Conservation (phyloP, 2,113 vertebrate genomes). For the Aix galericulata region DNA sequence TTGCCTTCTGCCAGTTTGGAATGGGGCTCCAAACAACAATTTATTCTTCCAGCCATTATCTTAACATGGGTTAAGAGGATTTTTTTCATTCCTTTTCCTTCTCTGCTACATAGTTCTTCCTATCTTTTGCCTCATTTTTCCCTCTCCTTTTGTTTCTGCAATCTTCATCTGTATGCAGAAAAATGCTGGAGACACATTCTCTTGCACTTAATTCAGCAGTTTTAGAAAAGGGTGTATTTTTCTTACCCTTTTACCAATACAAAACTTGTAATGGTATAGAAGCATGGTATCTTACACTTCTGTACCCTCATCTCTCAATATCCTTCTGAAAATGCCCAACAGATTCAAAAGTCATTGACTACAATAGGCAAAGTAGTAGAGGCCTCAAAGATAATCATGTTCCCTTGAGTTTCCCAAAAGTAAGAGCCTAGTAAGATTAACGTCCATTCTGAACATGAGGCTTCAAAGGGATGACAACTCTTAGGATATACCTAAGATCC, state of each 20-base stretch:
- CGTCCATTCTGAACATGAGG: neutral
- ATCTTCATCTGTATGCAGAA: neutral
- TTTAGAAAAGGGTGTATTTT: neutral
- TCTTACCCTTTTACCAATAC: neutral
- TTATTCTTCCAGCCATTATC: neutral
- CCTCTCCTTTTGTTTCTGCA: neutral
- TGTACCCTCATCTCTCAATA: neutral
- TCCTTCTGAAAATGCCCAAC: neutral
- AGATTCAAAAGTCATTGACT: neutral
- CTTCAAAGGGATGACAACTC: neutral
- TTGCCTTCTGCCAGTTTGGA: neutral
- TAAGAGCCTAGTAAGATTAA: neutral
- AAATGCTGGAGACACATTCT: neutral
- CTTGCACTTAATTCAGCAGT: neutral
- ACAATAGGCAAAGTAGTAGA: neutral
- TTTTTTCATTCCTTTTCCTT: neutral
- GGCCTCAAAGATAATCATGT: neutral
- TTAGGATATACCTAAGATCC: neutral
- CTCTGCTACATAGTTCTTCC: neutral
- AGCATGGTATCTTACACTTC: neutral
- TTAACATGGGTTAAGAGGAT: neutral
- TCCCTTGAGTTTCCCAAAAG: neutral
- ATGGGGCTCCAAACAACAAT: neutral
- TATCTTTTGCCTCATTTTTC: neutral
- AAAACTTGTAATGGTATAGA: neutral